Conservation (phyloP, 2,797 vertebrate species). For the Hephaestus fuliginosus region DNA sequence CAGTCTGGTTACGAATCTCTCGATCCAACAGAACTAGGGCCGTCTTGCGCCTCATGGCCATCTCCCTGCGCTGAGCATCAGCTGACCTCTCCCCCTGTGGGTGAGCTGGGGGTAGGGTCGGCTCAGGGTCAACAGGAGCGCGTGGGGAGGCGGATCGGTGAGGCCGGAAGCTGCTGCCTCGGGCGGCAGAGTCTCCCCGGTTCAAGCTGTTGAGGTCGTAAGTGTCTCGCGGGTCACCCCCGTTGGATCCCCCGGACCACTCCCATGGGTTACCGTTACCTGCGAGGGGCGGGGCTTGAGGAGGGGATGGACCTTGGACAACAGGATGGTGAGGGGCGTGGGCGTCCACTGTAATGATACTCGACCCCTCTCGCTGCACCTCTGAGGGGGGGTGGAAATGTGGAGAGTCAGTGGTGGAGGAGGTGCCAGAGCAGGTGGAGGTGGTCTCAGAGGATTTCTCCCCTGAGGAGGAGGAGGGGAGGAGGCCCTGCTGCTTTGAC, state of each 20-base stretch:
- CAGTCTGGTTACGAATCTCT: conserved; percentile 70
- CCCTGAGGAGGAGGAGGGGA: conserved; percentile 70
- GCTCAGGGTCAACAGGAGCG: conserved; percentile 82
- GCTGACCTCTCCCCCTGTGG: conserved; percentile 69
- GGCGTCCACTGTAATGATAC: conserved; percentile 91
- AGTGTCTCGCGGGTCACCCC: conserved; percentile 75
- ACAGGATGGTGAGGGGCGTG: conserved; percentile 92
- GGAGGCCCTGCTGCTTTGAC: conserved; percentile 92
- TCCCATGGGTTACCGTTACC: conserved; percentile 81
- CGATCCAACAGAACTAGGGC: conserved; percentile 79
- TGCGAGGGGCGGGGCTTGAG: conserved; percentile 73
- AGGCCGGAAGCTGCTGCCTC: conserved; percentile 80
- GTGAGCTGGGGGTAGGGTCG: conserved; percentile 12
- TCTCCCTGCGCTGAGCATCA: conserved; percentile 85
- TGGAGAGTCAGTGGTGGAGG: conserved; percentile 89
- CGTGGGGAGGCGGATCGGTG: conserved; percentile 85
- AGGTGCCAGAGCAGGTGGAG: conserved; percentile 88
- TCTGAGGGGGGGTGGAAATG: conserved; percentile 88
- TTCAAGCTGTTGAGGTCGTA: conserved; percentile 88
- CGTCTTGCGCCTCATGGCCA: conserved; percentile 89
- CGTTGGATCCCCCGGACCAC: conserved; percentile 84
- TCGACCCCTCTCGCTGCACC: conserved; percentile 87
- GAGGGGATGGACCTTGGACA: conserved; percentile 85
- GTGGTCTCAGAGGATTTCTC: conserved; percentile 89
- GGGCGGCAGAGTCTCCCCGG: conserved; percentile 65